These are phyloP conservation scores for Acrobasis consociella DNA, from an alignment of 2,888 invertebrate species.

Conservation along the genomic window DNA sequence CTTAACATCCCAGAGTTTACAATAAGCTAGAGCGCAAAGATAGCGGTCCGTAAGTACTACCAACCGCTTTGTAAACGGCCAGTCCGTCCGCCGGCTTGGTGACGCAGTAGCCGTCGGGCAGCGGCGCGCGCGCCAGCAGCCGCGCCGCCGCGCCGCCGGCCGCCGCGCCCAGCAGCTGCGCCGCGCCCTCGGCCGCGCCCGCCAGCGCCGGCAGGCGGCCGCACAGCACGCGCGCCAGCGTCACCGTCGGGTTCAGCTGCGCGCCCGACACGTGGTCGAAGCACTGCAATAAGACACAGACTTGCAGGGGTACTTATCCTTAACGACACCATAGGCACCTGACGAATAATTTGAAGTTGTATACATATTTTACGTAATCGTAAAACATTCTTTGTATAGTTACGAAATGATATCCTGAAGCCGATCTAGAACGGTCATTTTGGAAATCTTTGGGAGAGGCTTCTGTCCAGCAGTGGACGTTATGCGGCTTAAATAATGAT, in stretches of 20 bases:
- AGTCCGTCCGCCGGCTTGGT: slow-evolving; percentile 66
- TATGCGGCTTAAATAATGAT: too few species aligned
- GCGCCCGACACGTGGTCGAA: slow-evolving; percentile 90
- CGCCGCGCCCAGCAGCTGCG: slow-evolving; percentile 85
- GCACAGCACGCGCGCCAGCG: slow-evolving; percentile 84
- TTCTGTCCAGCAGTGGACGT: too few species aligned
- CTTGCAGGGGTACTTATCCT: too few species aligned
- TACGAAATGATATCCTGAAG: too few species aligned
- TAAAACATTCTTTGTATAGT: too few species aligned
- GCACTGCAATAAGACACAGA: slow-evolving; percentile 65
- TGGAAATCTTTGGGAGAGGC: too few species aligned
- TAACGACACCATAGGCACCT: too few species aligned
- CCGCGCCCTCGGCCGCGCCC: slow-evolving; percentile 82
- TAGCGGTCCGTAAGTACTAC: background rate
- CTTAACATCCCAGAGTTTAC: too few species aligned
- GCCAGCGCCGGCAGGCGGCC: slow-evolving; percentile 78
- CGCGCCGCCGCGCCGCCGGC: slow-evolving; percentile 84
- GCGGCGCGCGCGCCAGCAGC: slow-evolving; percentile 80
- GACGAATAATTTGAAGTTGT: too few species aligned
- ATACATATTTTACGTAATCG: too few species aligned
- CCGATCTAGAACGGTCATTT: too few species aligned
- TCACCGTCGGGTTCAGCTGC: slow-evolving; percentile 89
- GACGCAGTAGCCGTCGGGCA: slow-evolving; percentile 49
- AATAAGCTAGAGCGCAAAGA: too few species aligned
- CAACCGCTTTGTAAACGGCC: slow-evolving; percentile 10